phyloP scores from a whole-genome alignment of 2,113 vertebrate genomes.

The Nyctereutes procyonoides region DNA sequence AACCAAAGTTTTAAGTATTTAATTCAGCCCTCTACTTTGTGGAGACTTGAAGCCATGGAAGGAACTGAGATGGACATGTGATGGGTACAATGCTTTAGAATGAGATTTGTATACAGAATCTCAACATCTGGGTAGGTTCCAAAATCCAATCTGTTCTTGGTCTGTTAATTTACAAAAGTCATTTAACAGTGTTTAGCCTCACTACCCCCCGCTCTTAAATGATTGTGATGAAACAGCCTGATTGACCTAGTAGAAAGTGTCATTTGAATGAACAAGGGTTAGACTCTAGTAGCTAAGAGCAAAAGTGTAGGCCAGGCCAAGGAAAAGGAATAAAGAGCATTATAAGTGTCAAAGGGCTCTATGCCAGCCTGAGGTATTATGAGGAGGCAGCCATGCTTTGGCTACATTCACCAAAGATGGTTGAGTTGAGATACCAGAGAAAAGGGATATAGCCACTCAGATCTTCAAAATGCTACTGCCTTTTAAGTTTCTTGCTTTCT shows the following conservation, averaged over 20 bases:
- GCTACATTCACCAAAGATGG: background rate
- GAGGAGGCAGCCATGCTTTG: background rate
- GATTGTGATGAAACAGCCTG: background rate
- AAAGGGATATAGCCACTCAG: background rate
- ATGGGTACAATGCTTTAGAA: background rate
- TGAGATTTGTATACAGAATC: background rate
- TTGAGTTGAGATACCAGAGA: background rate
- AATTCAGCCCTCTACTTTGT: background rate
- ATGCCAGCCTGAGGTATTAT: background rate
- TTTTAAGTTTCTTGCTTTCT: background rate
- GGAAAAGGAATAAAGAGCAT: background rate
- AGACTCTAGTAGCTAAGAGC: background rate
- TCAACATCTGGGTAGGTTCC: background rate
- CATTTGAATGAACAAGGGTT: background rate
- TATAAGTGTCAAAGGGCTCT: background rate
- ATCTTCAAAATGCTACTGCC: background rate
- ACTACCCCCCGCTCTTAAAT: background rate
- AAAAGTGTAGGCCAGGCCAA: background rate
- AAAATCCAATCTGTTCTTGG: background rate
- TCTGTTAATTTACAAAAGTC: background rate
- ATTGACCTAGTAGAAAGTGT: background rate
- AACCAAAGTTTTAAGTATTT: background rate
- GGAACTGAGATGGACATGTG: background rate
- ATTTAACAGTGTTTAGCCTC: background rate
- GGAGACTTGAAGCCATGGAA: background rate